Evolutionary conservation across 2,797 vertebrate genomes (phyloP).

Genomic region (Poecile montanus): DNA sequence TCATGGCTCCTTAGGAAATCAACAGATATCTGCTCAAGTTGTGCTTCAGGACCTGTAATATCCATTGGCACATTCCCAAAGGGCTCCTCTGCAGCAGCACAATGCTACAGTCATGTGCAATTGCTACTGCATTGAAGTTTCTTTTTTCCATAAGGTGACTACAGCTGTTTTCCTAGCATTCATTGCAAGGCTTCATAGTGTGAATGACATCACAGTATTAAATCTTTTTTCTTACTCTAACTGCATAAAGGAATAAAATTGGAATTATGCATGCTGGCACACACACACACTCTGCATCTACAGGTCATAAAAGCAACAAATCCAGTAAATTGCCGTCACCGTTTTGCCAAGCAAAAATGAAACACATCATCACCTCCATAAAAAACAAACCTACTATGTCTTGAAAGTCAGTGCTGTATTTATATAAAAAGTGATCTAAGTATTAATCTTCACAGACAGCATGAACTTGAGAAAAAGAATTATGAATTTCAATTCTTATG

Average conservation of each 20-base stretch:
- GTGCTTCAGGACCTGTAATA: background rate
- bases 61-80: background rate
- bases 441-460: background rate
- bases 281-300: background rate
- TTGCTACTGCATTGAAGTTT: background rate
- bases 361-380: slow-evolving; percentile 7
- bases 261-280: background rate
- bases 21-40: background rate
- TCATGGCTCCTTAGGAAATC: background rate
- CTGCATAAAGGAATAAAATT: background rate
- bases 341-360: background rate
- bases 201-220: background rate
- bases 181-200: background rate
- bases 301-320: slow-evolving; percentile 49
- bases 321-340: background rate
- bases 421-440: background rate
- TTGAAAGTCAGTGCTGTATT: background rate
- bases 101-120: rapidly evolving
- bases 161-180: background rate
- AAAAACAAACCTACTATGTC: background rate
- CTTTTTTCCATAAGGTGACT: background rate
- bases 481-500: background rate
- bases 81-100: background rate
- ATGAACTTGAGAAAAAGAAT: background rate
- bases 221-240: background rate